Evolutionary conservation across 1,140 invertebrate genomes (phyloP).

Genomic region (Rhopalosiphum padi): DNA sequence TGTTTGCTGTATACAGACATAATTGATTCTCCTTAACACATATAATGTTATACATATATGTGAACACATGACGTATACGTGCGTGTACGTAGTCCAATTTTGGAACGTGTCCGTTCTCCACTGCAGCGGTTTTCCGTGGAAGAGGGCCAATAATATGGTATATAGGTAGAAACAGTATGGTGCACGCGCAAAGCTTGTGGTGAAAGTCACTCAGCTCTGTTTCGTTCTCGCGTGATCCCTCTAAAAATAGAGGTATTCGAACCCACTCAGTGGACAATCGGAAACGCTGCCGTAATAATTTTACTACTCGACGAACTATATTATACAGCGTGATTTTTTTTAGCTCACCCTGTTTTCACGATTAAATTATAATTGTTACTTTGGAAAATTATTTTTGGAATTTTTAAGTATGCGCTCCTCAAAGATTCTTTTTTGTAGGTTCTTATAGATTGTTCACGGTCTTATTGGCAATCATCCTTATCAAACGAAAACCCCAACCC

Average conservation of each 20-base stretch:
- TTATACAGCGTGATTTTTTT: not conserved
- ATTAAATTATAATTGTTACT: no score
- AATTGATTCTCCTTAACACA: not conserved
- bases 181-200: not conserved
- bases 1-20: not conserved
- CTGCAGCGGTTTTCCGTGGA: not conserved
- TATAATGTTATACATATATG: not conserved
- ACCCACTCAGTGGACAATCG: not conserved
- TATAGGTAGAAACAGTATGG: not conserved
- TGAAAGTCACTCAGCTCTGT: not conserved
- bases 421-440: no score
- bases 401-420: no score
- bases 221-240: not conserved
- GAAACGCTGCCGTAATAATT: not conserved
- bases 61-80: not conserved
- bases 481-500: no score
- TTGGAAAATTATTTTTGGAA: no score
- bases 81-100: not conserved
- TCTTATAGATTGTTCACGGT: no score
- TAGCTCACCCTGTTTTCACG: not conserved
- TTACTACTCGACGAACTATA: not conserved
- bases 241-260: constrained; percentile 10
- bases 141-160: not conserved
- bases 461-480: no score
- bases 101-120: not conserved